A percentile compares a stretch with the other conserved stretches of the same genome.
Conservation (phyloP, 2,797 vertebrate species). For the Urophycis tenuis region DNA sequence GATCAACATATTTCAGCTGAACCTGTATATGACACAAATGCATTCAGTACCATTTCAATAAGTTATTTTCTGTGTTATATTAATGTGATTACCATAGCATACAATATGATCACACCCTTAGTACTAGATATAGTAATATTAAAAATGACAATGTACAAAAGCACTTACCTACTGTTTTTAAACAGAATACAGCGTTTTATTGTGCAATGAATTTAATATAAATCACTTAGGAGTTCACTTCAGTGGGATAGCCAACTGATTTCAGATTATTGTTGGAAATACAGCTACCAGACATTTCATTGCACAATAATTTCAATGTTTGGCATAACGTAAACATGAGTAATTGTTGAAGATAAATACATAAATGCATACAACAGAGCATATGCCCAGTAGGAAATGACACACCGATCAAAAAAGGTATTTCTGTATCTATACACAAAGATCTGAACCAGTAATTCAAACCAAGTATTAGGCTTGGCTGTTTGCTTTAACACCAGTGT, state of each 20-base stretch:
- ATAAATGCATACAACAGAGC: conserved; percentile 4
- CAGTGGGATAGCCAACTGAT: not conserved
- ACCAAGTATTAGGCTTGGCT: conserved; percentile 24
- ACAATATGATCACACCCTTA: conserved; percentile 48
- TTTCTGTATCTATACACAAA: conserved; percentile 4
- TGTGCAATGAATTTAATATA: conserved; percentile 33
- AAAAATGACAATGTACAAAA: conserved; percentile 54
- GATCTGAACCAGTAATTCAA: conserved; percentile 24
- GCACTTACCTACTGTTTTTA: conserved; percentile 43
- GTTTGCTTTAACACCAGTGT: not conserved
- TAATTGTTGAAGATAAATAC: conserved; percentile 23
- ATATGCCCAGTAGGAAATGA: not conserved
- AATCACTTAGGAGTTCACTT: conserved; percentile 24
- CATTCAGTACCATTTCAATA: conserved; percentile 8
- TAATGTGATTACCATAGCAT: conserved; percentile 41
- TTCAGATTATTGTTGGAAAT: not conserved
- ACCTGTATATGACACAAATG: not conserved
- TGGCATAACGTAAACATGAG: conserved; percentile 32
- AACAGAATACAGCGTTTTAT: conserved; percentile 34
- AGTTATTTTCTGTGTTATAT: conserved; percentile 30
- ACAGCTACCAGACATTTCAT: conserved; percentile 19
- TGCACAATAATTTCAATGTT: conserved; percentile 37
- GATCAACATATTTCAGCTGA: not conserved
- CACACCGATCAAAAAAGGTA: not conserved
- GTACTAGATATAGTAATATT: conserved; percentile 48